A percentile compares a stretch with the other conserved stretches of the same genome.
phyloP scores from a whole-genome alignment of 2,113 vertebrate species.

The Pogonocichla stellata region DNA sequence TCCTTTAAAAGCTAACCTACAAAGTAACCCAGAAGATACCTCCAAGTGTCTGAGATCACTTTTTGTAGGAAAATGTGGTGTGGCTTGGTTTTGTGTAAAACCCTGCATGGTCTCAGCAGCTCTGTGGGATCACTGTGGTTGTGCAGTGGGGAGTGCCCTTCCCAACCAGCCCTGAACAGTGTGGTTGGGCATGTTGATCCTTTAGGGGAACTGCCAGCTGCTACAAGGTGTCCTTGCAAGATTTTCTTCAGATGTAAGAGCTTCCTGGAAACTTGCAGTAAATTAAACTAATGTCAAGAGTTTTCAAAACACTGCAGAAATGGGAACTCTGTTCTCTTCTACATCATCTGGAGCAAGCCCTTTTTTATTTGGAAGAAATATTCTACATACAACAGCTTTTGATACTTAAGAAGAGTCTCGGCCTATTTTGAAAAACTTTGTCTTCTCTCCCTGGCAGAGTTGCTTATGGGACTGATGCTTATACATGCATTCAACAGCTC shows the following conservation, averaged over 20 bases:
- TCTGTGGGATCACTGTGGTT: neutral
- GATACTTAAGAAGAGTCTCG: neutral
- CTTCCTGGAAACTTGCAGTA: neutral
- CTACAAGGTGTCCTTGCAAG: neutral
- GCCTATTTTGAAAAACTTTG: neutral
- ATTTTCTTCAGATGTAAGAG: neutral
- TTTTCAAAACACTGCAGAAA: neutral
- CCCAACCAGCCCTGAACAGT: rapidly evolving
- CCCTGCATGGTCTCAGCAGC: neutral
- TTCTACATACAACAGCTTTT: neutral
- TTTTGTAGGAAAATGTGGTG: neutral
- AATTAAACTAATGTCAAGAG: neutral
- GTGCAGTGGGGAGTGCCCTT: neutral
- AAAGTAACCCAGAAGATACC: neutral
- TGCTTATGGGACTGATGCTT: neutral
- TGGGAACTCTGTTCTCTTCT: neutral
- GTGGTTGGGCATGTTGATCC: neutral
- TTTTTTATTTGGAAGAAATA: neutral
- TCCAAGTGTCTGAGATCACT: neutral
- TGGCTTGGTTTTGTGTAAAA: neutral
- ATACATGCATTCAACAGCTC: neutral
- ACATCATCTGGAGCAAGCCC: neutral
- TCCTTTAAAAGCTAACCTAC: neutral
- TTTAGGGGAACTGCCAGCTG: neutral
- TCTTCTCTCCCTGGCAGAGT: neutral